Evolutionary conservation across 2,113 vertebrate genomes (phyloP).

Genomic region (Protobothrops mucrosquamatus): DNA sequence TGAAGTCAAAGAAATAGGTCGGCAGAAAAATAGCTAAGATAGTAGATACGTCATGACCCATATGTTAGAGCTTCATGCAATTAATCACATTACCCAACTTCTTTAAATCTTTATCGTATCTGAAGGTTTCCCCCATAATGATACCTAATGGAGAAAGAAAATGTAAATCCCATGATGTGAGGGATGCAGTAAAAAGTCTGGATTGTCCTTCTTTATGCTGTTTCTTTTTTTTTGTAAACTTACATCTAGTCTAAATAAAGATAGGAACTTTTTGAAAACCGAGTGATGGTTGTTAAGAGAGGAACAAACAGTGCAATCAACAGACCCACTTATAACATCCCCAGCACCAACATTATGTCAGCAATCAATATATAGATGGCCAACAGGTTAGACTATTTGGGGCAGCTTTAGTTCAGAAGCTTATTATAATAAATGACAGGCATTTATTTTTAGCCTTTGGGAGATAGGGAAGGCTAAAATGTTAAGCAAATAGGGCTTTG

Average conservation of each 20-base stretch:
- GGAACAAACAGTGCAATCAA: slow-evolving; percentile 68
- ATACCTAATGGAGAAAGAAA: slow-evolving; percentile 54
- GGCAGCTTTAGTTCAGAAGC: slow-evolving; percentile 10
- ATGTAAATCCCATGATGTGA: background rate
- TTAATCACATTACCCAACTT: background rate
- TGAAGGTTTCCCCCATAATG: slow-evolving; percentile 29
- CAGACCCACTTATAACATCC: slow-evolving; percentile 45
- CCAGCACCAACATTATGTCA: slow-evolving; percentile 31
- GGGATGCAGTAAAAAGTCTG: background rate
- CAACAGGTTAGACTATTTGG: slow-evolving; percentile 20
- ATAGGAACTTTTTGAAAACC: slow-evolving; percentile 50
- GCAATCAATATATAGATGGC: slow-evolving; percentile 29
- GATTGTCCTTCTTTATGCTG: background rate
- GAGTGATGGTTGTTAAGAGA: slow-evolving; percentile 69
- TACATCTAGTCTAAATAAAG: slow-evolving; percentile 57
- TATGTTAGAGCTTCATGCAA: background rate
- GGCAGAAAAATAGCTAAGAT: background rate
- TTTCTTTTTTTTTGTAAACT: slow-evolving; percentile 67
- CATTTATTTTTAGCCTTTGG: background rate
- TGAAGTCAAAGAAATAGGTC: background rate
- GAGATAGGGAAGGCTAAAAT: background rate
- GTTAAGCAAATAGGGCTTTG: background rate
- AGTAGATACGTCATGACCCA: background rate
- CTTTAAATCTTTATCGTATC: background rate
- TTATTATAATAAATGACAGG: background rate